Conservation (phyloP, 2,888 invertebrate species). For the Eupithecia exiguata region DNA sequence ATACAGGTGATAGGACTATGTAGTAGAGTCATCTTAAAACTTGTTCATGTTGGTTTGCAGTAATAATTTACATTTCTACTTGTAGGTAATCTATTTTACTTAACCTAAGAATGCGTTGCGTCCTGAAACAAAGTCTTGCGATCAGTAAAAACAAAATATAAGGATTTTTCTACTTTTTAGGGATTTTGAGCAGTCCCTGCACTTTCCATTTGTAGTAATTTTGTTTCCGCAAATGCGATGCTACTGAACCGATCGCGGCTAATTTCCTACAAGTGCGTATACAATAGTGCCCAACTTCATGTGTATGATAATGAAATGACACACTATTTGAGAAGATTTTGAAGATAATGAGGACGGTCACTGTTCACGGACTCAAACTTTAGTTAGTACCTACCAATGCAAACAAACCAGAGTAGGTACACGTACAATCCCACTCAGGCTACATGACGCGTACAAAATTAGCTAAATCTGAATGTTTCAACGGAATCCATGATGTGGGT, state of each 20-base stretch:
- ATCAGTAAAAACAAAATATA: background rate
- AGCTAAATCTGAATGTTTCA: too few relatives aligned
- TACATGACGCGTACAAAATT: too few relatives aligned
- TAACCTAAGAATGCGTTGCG: background rate
- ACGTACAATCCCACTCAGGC: too few relatives aligned
- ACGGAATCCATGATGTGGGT: too few relatives aligned
- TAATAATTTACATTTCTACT: too few relatives aligned
- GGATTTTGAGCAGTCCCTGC: constrained; percentile 30
- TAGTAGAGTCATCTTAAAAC: too few relatives aligned
- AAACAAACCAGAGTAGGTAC: too few relatives aligned
- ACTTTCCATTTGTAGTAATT: constrained; percentile 12
- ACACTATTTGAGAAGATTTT: background rate
- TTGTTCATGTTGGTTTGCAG: too few relatives aligned
- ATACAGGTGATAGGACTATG: too few relatives aligned
- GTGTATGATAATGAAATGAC: background rate
- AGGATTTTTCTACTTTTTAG: constrained; percentile 31
- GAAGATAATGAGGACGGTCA: background rate
- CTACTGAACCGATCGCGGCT: constrained; percentile 15
- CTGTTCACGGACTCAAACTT: background rate
- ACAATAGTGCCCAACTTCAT: background rate
- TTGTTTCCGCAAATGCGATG: constrained; percentile 27
- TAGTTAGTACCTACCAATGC: too few relatives aligned
- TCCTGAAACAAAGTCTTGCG: background rate
- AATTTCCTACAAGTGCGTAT: constrained; percentile 19
- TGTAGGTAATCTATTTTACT: background rate